These are phyloP conservation scores for Apus apus DNA, from an alignment of 2,113 vertebrate species.

Conservation along the genomic window DNA sequence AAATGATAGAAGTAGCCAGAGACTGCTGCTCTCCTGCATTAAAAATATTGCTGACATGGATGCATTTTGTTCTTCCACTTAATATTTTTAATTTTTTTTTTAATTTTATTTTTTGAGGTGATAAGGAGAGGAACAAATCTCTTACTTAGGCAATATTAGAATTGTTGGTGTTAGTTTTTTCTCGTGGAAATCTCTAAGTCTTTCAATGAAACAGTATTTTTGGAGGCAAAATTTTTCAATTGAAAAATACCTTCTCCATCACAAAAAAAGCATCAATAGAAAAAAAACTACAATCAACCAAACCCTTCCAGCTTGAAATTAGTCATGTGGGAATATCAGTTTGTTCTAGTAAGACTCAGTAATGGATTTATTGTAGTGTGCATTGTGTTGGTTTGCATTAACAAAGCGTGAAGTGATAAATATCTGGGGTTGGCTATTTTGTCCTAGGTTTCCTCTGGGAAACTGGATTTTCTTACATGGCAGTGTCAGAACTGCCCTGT, in stretches of 20 bases:
- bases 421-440: neutral
- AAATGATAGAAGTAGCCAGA: neutral
- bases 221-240: neutral
- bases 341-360: neutral
- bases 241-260: neutral
- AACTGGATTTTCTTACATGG: neutral
- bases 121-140: neutral
- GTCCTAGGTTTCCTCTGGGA: neutral
- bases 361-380: neutral
- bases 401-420: neutral
- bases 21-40: neutral
- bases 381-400: neutral
- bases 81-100: neutral
- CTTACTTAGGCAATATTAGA: neutral
- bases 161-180: neutral
- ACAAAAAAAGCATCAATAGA: neutral
- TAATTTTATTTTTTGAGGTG: neutral
- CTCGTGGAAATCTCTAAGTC: neutral
- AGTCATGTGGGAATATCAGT: neutral
- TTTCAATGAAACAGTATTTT: neutral
- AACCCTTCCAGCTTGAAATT: neutral
- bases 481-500: neutral
- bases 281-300: neutral
- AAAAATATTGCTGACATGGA: neutral
- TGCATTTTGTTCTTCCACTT: neutral